These are phyloP conservation scores for Chiloscyllium plagiosum DNA, from an alignment of 2,113 vertebrate genomes.

Conservation along the genomic window DNA sequence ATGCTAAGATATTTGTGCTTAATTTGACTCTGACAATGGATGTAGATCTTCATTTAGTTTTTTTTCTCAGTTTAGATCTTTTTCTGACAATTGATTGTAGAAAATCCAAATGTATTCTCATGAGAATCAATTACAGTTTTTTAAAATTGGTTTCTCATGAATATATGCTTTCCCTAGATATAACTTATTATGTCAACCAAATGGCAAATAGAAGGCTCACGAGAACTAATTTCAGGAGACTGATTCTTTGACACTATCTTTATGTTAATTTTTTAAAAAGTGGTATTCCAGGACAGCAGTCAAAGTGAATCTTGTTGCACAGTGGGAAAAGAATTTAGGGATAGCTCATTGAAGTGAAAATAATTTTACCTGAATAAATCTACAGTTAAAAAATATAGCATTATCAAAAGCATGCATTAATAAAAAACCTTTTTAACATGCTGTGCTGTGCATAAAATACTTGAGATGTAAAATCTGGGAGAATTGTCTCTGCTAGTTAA, in stretches of 20 bases:
- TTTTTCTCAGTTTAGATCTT: background rate
- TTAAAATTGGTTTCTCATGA: background rate
- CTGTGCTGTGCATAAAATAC: conserved; percentile 77
- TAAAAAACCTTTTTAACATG: conserved; percentile 81
- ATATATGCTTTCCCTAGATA: background rate
- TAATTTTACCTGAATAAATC: background rate
- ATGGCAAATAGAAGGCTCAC: no score
- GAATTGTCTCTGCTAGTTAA: conserved; percentile 58
- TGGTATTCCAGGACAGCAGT: no score
- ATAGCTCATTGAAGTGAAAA: background rate
- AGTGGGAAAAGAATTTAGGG: conserved; percentile 8
- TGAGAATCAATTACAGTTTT: background rate
- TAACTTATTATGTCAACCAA: background rate
- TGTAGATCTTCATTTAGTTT: background rate
- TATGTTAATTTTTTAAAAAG: conserved; percentile 5
- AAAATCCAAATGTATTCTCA: background rate
- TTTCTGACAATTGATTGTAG: background rate
- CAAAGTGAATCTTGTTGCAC: background rate
- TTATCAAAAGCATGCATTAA: conserved; percentile 43
- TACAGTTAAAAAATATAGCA: background rate
- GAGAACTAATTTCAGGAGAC: background rate
- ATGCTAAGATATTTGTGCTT: background rate
- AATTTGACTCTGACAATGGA: background rate
- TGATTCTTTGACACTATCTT: background rate
- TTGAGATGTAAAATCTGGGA: conserved; percentile 63